Conservation (phyloP, 2,888 invertebrate genomes). For the Troilus luridus region DNA sequence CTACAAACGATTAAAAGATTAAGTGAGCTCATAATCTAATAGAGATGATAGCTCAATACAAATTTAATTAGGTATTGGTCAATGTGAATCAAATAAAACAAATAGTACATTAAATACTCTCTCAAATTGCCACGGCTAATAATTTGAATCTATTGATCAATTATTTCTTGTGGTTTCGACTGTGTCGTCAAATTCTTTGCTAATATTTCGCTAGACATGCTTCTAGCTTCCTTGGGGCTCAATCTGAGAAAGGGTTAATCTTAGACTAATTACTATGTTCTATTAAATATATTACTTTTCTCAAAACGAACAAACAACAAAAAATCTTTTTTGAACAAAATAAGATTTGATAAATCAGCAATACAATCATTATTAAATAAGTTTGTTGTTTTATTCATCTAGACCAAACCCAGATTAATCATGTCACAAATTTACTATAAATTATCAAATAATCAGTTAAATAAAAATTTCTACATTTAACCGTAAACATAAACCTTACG, state of each 20-base stretch:
- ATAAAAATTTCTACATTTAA: neutral
- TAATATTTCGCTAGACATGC: too few species aligned
- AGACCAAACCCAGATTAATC: neutral
- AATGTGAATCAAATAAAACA: neutral
- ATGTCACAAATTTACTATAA: neutral
- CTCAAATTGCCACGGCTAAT: too few species aligned
- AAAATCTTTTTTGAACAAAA: neutral
- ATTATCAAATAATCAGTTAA: neutral
- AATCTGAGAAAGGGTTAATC: too few species aligned
- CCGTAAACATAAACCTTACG: too few species aligned
- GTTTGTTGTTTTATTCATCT: neutral
- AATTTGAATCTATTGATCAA: too few species aligned
- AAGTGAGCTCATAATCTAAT: neutral
- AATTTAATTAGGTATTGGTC: neutral
- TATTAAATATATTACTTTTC: neutral
- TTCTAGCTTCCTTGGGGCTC: too few species aligned
- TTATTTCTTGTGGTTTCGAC: too few species aligned
- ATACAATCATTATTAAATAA: neutral
- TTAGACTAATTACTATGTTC: too few species aligned
- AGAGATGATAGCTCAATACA: neutral
- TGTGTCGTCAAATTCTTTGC: too few species aligned
- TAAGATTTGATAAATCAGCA: neutral
- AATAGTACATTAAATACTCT: neutral
- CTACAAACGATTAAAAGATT: neutral
- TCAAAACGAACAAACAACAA: neutral